Conservation (phyloP, 2,888 invertebrate species). For the Acholoe squamosa region DNA sequence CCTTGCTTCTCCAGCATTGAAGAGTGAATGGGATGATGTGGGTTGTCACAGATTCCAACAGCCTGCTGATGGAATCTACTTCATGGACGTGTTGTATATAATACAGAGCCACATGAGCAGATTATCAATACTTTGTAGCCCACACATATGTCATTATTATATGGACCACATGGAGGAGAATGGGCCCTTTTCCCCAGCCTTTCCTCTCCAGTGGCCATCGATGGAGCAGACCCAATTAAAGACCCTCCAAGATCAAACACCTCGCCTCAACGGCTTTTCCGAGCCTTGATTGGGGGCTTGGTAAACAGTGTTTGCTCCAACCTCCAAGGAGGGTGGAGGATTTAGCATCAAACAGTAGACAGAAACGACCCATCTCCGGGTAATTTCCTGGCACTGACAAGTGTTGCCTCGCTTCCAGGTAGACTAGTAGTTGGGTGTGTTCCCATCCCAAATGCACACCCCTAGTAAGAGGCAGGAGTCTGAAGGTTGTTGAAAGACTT, state of each 20-base stretch:
- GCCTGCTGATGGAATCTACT: constrained; percentile 9
- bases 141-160: no score
- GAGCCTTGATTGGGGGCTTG: not conserved
- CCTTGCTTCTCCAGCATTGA: not conserved
- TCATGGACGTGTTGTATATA: not conserved
- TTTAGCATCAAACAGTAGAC: not conserved
- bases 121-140: no score
- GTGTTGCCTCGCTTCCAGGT: not conserved
- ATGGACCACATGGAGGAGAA: no score
- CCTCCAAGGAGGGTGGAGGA: not conserved
- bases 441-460: not conserved
- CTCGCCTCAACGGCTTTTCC: not conserved
- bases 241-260: not conserved
- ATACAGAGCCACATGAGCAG: no score
- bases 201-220: not conserved
- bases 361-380: constrained; percentile 10
- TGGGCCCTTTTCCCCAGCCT: no score
- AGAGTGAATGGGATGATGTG: no score
- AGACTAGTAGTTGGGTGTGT: not conserved
- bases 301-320: not conserved
- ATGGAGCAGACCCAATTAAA: not conserved
- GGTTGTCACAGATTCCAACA: not conserved
- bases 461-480: no score
- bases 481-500: no score
- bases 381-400: not conserved